Conservation (phyloP, 1,140 invertebrate genomes). For the Propsilocerus akamusi region DNA sequence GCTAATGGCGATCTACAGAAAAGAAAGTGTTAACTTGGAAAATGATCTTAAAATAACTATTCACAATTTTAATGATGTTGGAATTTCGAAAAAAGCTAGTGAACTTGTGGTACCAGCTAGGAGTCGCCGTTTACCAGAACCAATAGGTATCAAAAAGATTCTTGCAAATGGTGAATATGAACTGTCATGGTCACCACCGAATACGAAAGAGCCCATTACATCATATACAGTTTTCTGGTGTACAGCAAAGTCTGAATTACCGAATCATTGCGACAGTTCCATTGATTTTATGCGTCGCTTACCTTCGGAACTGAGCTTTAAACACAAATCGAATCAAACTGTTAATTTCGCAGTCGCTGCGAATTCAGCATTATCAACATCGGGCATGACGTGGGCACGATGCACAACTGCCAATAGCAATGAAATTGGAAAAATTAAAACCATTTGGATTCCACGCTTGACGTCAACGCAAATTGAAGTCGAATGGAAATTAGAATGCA, state of each 20-base stretch:
- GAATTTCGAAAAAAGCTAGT: slow-evolving; percentile 31
- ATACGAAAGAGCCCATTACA: slow-evolving; percentile 13
- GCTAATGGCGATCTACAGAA: slow-evolving; percentile 9
- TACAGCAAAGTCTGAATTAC: slow-evolving; percentile 19
- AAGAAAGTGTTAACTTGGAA: neutral
- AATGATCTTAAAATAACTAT: slow-evolving; percentile 22
- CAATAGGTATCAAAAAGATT: slow-evolving; percentile 43
- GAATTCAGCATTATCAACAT: slow-evolving; percentile 38
- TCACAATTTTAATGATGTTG: slow-evolving; percentile 34
- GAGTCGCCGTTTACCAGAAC: slow-evolving; percentile 30
- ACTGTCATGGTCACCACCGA: slow-evolving; percentile 44
- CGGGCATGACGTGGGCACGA: slow-evolving; percentile 57
- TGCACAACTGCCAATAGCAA: slow-evolving; percentile 53
- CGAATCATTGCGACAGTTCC: slow-evolving; percentile 4
- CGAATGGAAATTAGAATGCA: slow-evolving; percentile 50
- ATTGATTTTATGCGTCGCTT: neutral
- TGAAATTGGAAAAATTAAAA: slow-evolving; percentile 41
- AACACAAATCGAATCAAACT: neutral
- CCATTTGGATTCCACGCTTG: slow-evolving; percentile 35
- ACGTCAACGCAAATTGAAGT: slow-evolving; percentile 38
- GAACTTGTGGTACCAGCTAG: slow-evolving; percentile 37
- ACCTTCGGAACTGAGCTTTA: neutral
- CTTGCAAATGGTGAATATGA: slow-evolving; percentile 45
- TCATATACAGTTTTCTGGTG: slow-evolving; percentile 63
- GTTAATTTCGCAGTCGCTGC: slow-evolving; percentile 45